Evolutionary conservation across 2,113 vertebrate genomes (phyloP), one percentile per base, ranked within the genome.

Genomic region (Edolisoma coerulescens): DNA sequence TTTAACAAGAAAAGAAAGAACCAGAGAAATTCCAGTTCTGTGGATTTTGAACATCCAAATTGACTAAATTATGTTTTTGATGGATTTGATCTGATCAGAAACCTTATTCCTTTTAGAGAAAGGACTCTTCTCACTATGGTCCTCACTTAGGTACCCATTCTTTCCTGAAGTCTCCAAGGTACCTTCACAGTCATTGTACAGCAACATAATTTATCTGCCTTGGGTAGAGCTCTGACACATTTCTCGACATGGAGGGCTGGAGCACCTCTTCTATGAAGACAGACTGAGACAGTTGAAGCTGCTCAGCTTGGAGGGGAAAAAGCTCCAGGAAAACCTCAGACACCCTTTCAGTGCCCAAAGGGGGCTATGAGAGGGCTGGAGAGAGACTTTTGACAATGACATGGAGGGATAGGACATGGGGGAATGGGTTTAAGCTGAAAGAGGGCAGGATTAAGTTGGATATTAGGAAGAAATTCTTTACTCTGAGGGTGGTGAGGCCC

Each of bases 361-460:
- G 5, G 6, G 11, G 4, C 14, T 47, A 26, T 0, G 0, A 75
- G 17, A 83, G 3, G 7, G 9, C 4, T 12, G 24, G 16, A 5
- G 6, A 41, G n/a, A 24, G 22, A 32, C 24, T 54, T 83, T 32
- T 42, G 21, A 10, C 7, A 35, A 33, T 30, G 47, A 22, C 15
- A 10, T 13, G 32, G 11, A 54, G 10, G 8, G n/a, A 32, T 19
- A 27, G 17, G 41, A 41, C 30, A 41, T 2, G 5, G 12, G 3
- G 4, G 6, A 61, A 49, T 33, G n/a, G 12, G 9, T 61, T 69
- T 35, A 35, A 54, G 15, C 4, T 49, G n/a, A 27, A 54, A n/a
- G 15, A 35, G 8, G 18, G 21, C 8, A 54, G 16, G 21, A 18
- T 41, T 54, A 35, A 3, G 32, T 19, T 27, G 26, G 16, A 23